phyloP scores from a whole-genome alignment of 2,888 invertebrate species.

The Choristoneura rosaceana region DNA sequence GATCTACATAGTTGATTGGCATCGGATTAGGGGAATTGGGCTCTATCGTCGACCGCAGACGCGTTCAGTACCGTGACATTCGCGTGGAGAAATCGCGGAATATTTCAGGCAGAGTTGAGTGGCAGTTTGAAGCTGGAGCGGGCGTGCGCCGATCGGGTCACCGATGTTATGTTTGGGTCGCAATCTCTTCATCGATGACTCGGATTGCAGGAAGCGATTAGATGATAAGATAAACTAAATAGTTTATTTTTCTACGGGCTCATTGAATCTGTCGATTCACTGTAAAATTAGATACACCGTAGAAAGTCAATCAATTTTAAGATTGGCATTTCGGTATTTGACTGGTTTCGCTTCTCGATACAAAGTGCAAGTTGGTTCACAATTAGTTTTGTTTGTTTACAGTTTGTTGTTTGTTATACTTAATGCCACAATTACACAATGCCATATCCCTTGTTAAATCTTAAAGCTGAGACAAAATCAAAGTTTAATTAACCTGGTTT shows the following conservation, averaged over 20 bases:
- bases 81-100: constrained; percentile 71
- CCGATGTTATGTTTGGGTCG: constrained; percentile 69
- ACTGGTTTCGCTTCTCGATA: background rate
- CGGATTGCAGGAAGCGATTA: constrained; percentile 62
- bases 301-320: constrained; percentile 79
- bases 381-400: too few species aligned
- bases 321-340: constrained; percentile 38
- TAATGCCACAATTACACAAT: background rate
- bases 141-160: constrained; percentile 65
- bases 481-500: constrained; percentile 33
- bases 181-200: constrained; percentile 63
- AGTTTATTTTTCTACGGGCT: constrained; percentile 69
- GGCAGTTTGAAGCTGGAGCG: constrained; percentile 63
- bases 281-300: constrained; percentile 71
- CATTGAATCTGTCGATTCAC: constrained; percentile 69
- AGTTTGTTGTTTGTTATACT: too few species aligned
- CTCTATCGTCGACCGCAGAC: constrained; percentile 62
- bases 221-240: constrained; percentile 73
- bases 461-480: background rate
- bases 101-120: constrained; percentile 64
- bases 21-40: constrained; percentile 78
- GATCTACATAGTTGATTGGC: constrained; percentile 83
- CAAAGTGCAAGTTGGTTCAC: too few species aligned
- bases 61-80: constrained; percentile 75
- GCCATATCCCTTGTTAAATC: background rate